Evolutionary conservation across 2,888 invertebrate genomes (phyloP).

Genomic region (Xestia c-nigrum): DNA sequence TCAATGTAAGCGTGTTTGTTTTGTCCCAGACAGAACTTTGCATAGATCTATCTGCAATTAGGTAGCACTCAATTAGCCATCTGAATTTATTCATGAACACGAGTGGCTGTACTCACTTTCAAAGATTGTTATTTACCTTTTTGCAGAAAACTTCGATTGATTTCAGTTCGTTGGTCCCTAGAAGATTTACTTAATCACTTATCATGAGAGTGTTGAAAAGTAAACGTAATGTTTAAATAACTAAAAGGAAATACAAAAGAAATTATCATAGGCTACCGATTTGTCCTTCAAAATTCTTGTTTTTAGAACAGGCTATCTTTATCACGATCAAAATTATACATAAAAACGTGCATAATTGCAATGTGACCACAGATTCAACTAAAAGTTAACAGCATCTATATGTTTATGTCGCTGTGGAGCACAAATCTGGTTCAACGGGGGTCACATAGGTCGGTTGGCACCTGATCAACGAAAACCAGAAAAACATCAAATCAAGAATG

Average conservation of each 20-base stretch:
- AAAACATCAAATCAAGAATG: constrained; percentile 38
- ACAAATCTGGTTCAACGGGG: constrained; percentile 34
- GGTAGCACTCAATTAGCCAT: constrained; percentile 52
- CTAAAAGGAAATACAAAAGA: constrained; percentile 16
- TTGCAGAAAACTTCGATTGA: background rate
- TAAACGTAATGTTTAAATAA: constrained; percentile 18
- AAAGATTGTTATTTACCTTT: background rate
- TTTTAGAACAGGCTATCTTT: background rate
- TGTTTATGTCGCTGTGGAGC: background rate
- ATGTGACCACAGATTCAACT: background rate
- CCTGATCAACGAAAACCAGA: constrained; percentile 41
- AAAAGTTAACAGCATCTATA: constrained; percentile 14
- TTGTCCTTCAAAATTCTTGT: background rate
- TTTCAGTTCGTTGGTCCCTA: constrained; percentile 14
- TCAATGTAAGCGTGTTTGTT: constrained; percentile 61
- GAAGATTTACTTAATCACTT: constrained; percentile 25
- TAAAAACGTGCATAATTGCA: constrained; percentile 11
- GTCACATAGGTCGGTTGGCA: constrained; percentile 39
- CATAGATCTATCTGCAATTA: constrained; percentile 61
- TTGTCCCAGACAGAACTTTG: constrained; percentile 64
- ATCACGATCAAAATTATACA: background rate
- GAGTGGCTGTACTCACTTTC: background rate
- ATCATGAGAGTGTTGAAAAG: constrained; percentile 28
- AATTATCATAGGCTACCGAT: background rate
- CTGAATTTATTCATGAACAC: constrained; percentile 43